phyloP scores from a whole-genome alignment of 2,888 invertebrate species.

The Xestia sexstrigata region DNA sequence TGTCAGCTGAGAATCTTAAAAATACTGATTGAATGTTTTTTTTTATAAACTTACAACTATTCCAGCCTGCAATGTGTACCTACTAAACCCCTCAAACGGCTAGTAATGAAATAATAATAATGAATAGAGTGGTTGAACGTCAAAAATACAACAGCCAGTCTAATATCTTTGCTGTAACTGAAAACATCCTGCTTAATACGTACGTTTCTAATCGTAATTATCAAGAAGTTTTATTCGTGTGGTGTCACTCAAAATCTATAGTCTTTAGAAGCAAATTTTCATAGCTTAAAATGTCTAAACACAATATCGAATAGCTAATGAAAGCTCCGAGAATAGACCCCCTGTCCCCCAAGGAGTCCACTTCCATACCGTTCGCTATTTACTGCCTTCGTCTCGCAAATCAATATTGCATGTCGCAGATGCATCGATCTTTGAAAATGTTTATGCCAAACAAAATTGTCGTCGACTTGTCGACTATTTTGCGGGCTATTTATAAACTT shows the following conservation, averaged over 20 bases:
- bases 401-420: constrained; percentile 85
- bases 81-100: neutral
- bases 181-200: neutral
- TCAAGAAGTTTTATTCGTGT: too few species aligned
- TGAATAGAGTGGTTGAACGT: neutral
- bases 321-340: constrained; percentile 72
- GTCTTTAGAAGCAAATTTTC: too few species aligned
- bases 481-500: constrained; percentile 49
- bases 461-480: constrained; percentile 46
- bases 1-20: too few species aligned
- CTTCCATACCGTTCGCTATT: constrained; percentile 84
- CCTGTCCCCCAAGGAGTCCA: constrained; percentile 80
- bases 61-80: too few species aligned
- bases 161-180: neutral
- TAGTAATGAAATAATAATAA: too few species aligned
- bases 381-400: constrained; percentile 83
- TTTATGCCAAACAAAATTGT: constrained; percentile 74
- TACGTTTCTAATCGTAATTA: neutral
- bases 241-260: too few species aligned
- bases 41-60: neutral
- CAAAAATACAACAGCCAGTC: neutral
- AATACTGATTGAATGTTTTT: neutral
- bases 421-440: constrained; percentile 77
- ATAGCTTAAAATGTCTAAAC: neutral
- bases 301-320: constrained; percentile 48